A percentile compares a stretch with the other conserved stretches of the same genome.
These are phyloP conservation scores for Ectemnius continuus DNA, from an alignment of 2,888 invertebrate genomes.

Conservation along the genomic window DNA sequence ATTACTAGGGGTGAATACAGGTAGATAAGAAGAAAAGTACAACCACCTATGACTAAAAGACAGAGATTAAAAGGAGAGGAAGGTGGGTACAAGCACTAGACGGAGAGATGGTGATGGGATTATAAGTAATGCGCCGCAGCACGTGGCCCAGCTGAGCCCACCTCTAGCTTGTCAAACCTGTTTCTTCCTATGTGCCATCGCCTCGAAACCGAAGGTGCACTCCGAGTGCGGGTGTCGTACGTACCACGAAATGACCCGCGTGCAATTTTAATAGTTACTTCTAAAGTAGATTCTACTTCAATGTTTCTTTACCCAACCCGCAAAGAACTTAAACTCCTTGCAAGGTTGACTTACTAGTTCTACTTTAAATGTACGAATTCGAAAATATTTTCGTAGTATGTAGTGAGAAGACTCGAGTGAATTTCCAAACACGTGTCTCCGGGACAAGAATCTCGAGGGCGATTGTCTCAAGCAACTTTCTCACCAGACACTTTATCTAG, in stretches of 20 bases:
- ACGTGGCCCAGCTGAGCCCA: conserved; percentile 73
- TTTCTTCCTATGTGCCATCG: conserved; percentile 69
- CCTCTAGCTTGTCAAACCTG: conserved; percentile 76
- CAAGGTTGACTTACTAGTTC: no score
- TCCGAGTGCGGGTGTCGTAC: conserved; percentile 53
- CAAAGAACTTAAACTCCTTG: no score
- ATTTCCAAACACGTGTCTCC: no score
- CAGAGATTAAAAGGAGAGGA: conserved; percentile 16
- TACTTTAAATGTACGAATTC: no score
- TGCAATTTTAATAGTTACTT: conserved; percentile 60
- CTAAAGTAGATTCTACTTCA: no score
- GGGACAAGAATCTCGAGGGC: neutral
- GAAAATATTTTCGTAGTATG: no score
- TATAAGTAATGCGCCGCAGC: conserved; percentile 77
- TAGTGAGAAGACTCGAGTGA: no score
- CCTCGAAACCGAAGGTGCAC: conserved; percentile 62
- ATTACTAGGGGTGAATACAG: conserved; percentile 10
- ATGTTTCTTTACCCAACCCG: no score
- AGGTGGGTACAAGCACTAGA: conserved; percentile 24
- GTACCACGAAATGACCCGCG: conserved; percentile 55
- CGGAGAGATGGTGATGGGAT: conserved; percentile 73
- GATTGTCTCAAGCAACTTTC: conserved; percentile 34
- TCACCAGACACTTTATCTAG: conserved; percentile 10
- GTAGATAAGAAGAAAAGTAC: conserved; percentile 21
- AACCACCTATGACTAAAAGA: neutral